A percentile compares a stretch with the other conserved stretches of the same genome.
Evolutionary conservation across 1,140 invertebrate species (phyloP).

Genomic region (Anastrepha ludens): DNA sequence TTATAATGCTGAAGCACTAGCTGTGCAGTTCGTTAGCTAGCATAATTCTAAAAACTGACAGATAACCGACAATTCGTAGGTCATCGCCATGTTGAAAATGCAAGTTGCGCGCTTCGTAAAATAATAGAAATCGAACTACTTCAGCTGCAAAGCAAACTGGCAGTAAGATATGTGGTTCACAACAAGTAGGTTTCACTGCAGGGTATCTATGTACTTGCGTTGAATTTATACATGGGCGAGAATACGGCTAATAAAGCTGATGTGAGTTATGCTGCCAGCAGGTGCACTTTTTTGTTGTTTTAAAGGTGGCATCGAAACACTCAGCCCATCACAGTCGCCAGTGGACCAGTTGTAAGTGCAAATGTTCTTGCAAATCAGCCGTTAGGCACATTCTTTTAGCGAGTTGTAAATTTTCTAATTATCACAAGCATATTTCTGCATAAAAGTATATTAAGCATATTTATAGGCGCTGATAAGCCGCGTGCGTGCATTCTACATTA

Average conservation of each 20-base stretch:
- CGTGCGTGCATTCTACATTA: background rate
- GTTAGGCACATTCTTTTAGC: constrained; percentile 22
- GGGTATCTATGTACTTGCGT: too few relatives aligned
- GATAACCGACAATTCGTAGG: too few relatives aligned
- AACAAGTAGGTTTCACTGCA: too few relatives aligned
- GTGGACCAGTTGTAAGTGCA: background rate
- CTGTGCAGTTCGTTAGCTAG: too few relatives aligned
- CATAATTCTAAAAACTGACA: too few relatives aligned
- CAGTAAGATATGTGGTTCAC: too few relatives aligned
- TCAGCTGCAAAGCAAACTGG: too few relatives aligned
- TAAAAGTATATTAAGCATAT: background rate
- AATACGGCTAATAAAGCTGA: background rate
- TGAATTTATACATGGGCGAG: background rate
- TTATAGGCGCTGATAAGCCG: background rate
- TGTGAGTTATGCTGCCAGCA: background rate
- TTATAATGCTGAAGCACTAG: too few relatives aligned
- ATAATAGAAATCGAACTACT: too few relatives aligned
- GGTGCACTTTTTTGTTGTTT: background rate
- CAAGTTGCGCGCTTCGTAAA: too few relatives aligned
- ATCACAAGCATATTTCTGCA: constrained; percentile 33
- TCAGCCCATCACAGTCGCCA: background rate
- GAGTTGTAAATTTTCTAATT: constrained; percentile 35
- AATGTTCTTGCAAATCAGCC: background rate
- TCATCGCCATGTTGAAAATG: too few relatives aligned
- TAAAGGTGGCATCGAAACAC: too few relatives aligned